Percentiles rank a stretch among this genome's conserved stretches.
phyloP scores from a whole-genome alignment of 2,113 vertebrate species.

The Crotalus helleri region DNA sequence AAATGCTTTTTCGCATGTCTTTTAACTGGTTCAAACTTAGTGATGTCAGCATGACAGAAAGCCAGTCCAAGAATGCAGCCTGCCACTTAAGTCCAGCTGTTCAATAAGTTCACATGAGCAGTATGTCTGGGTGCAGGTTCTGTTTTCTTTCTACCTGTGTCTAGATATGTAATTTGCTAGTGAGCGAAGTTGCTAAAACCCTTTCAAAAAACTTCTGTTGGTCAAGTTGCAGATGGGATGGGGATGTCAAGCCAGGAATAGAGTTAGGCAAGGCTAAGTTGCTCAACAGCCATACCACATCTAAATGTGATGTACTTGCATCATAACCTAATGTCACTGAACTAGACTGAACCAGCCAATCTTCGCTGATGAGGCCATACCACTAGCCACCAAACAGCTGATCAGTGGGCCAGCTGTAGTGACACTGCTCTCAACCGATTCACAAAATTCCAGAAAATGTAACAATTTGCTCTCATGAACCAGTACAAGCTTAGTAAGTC shows the following conservation, averaged over 20 bases:
- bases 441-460: not conserved
- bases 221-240: not conserved
- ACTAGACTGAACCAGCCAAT: not conserved
- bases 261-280: not conserved
- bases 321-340: not conserved
- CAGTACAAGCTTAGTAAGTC: not conserved
- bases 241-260: not conserved
- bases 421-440: not conserved
- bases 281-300: not conserved
- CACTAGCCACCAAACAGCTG: not conserved
- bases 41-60: slow-evolving; percentile 13
- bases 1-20: slow-evolving; percentile 8
- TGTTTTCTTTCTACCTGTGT: not conserved
- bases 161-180: not conserved
- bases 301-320: not conserved
- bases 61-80: not conserved
- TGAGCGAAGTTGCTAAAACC: not conserved
- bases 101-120: not conserved
- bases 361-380: not conserved
- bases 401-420: not conserved
- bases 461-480: not conserved
- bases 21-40: slow-evolving; percentile 6
- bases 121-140: not conserved
- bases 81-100: not conserved
- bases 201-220: not conserved